Percentiles rank a stretch among this genome's conserved stretches.
Conservation (phyloP, 2,797 vertebrate genomes). For the Cichlasoma orientale region DNA sequence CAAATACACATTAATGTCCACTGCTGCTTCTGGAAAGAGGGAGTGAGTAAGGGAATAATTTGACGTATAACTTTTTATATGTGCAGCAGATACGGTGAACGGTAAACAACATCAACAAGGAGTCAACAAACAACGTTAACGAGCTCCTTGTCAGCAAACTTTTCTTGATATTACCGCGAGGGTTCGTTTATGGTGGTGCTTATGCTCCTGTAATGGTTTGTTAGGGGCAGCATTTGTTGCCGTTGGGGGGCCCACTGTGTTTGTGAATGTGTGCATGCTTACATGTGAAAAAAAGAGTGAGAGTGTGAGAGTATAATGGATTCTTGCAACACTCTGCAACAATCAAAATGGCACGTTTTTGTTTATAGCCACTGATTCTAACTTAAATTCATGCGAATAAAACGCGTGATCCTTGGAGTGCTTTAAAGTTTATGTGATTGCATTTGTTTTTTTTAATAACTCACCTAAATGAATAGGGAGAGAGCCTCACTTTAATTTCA, state of each 20-base stretch:
- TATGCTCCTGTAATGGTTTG: conserved; percentile 57
- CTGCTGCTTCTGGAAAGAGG: background rate
- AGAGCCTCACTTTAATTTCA: background rate
- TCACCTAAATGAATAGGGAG: background rate
- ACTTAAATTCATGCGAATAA: background rate
- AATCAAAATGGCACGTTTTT: background rate
- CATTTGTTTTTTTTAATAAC: background rate
- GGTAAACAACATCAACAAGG: conserved; percentile 25
- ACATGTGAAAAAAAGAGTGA: background rate
- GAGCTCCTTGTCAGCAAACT: conserved; percentile 65
- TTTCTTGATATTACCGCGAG: conserved; percentile 62
- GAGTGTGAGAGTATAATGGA: background rate
- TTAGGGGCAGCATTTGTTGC: conserved; percentile 57
- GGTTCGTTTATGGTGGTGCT: conserved; percentile 59
- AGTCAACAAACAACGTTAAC: conserved; percentile 54
- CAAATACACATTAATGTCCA: conserved; percentile 27
- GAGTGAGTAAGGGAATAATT: background rate
- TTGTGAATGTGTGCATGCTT: background rate
- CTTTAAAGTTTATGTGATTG: background rate
- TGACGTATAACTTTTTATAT: conserved; percentile 33
- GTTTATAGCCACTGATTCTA: background rate
- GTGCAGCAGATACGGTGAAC: conserved; percentile 18
- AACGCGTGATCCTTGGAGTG: background rate
- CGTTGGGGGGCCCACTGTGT: conserved; percentile 14
- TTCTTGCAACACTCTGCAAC: background rate